Base-by-base conservation (phyloP, 2,888 invertebrate species). In the Sphinx pinastri region DNA sequence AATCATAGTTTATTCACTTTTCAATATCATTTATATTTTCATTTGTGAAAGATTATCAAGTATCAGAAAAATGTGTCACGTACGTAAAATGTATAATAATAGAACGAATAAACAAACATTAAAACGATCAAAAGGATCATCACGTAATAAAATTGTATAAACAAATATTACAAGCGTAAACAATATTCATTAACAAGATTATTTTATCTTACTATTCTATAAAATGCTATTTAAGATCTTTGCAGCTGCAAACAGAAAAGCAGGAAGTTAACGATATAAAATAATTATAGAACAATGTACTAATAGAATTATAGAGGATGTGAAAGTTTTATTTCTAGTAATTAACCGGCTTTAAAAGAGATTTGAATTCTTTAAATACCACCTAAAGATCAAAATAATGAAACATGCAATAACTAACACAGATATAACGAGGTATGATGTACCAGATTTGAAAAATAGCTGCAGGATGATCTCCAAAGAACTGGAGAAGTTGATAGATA, bases 351-450 rank as follows among this genome's bases (percentile, higher is more conserved):
- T 13, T 55, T 7, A 19, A 19, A 55, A 16, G 4, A 8, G 45
- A 4, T 60, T 19, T 5, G 47, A 63, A 25, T 47, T 12, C 49
- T 63, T 63, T 47, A 19, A 49, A 47, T 63, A 49, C 16, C 49
- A 47, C 49, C 19, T 2, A 0, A 91, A 88, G 72, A 86, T 92
- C 0, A 92, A 90, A 73, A 88, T 92, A 12, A 59, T 93, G 0
- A 93, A 90, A 69, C 88, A 93, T 51, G 77, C 88, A 0, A 74
- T 85, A 0, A 92, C 55, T 85, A 0, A 92, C 55, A 93, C 93
- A 0, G 90, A 91, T 5, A 70, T 87, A 0, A 79, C 80, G 70
- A 86, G 85, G 84, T 72, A 74, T 0, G 89, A 88, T 55, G 81
- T 90, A 55, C 83, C 84, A 1, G 80, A 88, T 67, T 74, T 89